Conservation (phyloP, 30 jellyfish, hydroid and myxozoan species). For the Turritopsis rubra region DNA sequence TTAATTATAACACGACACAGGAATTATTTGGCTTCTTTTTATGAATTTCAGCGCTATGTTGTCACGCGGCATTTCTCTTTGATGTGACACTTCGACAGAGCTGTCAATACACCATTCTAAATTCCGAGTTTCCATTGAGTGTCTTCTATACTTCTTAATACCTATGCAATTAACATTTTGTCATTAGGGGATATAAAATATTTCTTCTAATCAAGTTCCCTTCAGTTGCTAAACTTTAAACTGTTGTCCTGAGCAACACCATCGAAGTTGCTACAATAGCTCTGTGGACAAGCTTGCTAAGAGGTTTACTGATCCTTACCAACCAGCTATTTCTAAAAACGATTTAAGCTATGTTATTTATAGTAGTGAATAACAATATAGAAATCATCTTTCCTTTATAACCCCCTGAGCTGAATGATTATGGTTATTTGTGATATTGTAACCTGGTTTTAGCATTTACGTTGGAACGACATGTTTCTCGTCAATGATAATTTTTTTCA, state of each 20-base stretch:
- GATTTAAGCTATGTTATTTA: background rate
- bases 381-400: too few relatives aligned
- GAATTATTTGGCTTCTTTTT: background rate
- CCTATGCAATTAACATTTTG: background rate
- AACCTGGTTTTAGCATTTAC: too few relatives aligned
- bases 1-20: background rate
- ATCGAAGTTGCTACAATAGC: too few relatives aligned
- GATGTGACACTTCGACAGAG: background rate
- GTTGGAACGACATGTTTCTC: too few relatives aligned
- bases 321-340: background rate
- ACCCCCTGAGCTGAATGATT: too few relatives aligned
- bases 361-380: too few relatives aligned
- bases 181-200: background rate
- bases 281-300: too few relatives aligned
- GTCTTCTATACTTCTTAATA: background rate
- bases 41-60: too few relatives aligned
- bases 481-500: too few relatives aligned
- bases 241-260: background rate
- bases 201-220: background rate
- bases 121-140: background rate
- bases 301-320: too few relatives aligned
- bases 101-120: background rate
- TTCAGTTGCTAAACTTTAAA: background rate
- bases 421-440: too few relatives aligned
- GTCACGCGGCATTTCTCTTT: too few relatives aligned